Conservation (phyloP, 2,888 invertebrate genomes). For the Lacanobia oleracea region DNA sequence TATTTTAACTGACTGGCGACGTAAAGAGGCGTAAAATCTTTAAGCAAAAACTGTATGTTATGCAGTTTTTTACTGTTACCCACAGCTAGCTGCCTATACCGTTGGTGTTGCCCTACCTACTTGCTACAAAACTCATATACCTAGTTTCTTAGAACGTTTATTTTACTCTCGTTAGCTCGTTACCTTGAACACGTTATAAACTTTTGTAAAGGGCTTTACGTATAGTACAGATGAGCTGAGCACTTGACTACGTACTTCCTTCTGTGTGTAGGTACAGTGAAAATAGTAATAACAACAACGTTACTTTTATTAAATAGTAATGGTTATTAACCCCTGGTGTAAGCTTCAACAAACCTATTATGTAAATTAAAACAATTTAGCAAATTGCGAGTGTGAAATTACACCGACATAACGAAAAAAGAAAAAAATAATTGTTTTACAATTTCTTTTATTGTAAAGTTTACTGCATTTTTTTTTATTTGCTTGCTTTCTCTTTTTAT, state of each 20-base stretch:
- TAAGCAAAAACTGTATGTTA: not conserved
- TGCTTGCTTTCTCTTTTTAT: conserved; percentile 52
- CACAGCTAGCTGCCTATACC: too few relatives aligned
- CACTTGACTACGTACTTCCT: conserved; percentile 14
- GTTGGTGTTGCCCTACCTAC: conserved; percentile 1
- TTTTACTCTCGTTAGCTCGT: conserved; percentile 17
- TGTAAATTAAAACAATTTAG: conserved; percentile 55
- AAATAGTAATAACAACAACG: conserved; percentile 13
- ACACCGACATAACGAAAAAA: conserved; percentile 26
- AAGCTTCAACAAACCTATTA: conserved; percentile 37
- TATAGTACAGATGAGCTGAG: conserved; percentile 18
- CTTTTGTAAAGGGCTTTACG: conserved; percentile 23
- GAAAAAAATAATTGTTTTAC: conserved; percentile 26
- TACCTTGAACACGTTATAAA: conserved; percentile 30
- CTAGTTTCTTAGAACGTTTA: conserved; percentile 13
- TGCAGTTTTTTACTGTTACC: not conserved
- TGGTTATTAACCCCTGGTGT: conserved; percentile 37
- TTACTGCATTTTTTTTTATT: not conserved
- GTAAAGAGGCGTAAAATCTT: not conserved
- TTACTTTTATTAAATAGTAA: conserved; percentile 28
- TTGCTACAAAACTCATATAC: conserved; percentile 11
- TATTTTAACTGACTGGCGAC: conserved; percentile 4
- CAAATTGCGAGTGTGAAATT: conserved; percentile 49
- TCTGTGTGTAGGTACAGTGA: conserved; percentile 25
- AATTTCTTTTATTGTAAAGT: conserved; percentile 30